Evolutionary conservation across 2,888 invertebrate species (phyloP), one percentile per base, ranked within the genome.

Genomic region (Coecobrya sp.): DNA sequence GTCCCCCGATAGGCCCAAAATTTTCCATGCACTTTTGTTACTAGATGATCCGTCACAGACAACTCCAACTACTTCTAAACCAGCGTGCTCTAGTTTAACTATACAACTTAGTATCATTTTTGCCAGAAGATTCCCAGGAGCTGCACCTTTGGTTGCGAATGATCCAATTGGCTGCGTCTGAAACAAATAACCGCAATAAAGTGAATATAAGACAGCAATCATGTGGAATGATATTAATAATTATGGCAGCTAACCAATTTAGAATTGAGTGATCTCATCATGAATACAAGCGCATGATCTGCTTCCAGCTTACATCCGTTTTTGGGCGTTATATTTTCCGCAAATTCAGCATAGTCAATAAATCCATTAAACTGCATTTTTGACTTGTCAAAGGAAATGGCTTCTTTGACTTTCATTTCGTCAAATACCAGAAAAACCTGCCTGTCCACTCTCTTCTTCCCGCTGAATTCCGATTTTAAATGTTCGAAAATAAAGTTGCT

Each of bases 151-250:
- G 0, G 86, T 88, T 11, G 92, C 93, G 85, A 92, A 93, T 10
- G 81, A 45, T 13, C 68, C 93, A 19, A 93, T 62, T 8, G 93
- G 93, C 42, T 93, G 93, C 2, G 89, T 79, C 86, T 86, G n/a
- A n/a, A n/a, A n/a, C n/a, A n/a, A n/a, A n/a, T n/a, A n/a, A n/a
- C n/a, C n/a, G n/a, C n/a, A n/a, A n/a, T n/a, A n/a, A 62, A 30
- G n/a, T n/a, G 42, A 10, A 42, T 7, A 42, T 7, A 42, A 7
- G 42, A 42, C 10, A 42, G 4, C 42, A 42, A 7, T 42, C 10
- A n/a, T n/a, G n/a, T n/a, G n/a, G n/a, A 7, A 10, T 1, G 10
- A 49, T 10, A 10, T 42, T 42, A 4, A 42, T 42, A 42, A 42
- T 42, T 42, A 42, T n/a, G 42, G n/a, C n/a, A n/a, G n/a, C n/a